Base-by-base conservation (phyloP, 2,113 vertebrate genomes). In the Calidris pygmaea region DNA sequence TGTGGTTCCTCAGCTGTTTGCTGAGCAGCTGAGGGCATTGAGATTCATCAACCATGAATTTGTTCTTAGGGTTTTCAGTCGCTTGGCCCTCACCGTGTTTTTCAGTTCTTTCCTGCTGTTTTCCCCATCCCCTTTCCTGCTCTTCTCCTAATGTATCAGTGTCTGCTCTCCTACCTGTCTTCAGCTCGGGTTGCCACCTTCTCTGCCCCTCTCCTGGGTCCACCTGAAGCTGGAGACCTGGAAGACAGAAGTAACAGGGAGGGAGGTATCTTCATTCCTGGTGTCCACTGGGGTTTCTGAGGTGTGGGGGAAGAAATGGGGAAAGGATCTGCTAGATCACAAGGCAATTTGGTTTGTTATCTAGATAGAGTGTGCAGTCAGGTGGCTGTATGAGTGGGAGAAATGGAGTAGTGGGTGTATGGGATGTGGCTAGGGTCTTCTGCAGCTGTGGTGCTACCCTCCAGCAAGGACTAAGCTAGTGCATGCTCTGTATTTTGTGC, bases 111-210 rank as follows among this genome's bases (percentile, higher is more conserved):
- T 52, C 21, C 29, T 77, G 37, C 29, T 62, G 1, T 60, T 87
- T 23, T 5, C 20, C 5, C 11, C 35, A 0, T 71, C 9, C 37
- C 0, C 0, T 52, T 15, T 66, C 68, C 55, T 39, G 12, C 56
- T 67, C 14, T 60, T 73, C 3, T 45, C 29, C 39, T 59, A 26
- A 29, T 56, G 20, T 60, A 2, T 85, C 22, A 19, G 16, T 41
- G 1, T 47, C 37, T 82, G 41, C 41, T 29, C 29, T 85, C 7
- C 29, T 13, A 34, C 19, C n/a, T 52, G 2, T 23, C 21, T 45
- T 41, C n/a, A 71, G n/a, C 71, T 88, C 30, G 20, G 23, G 5
- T 75, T 12, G 3, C 14, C 12, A 32, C 52, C 37, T 87, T 35
- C 34, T 55, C 0, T 50, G 15, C 10, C 16, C 15, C 16, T 14